Base-by-base conservation (phyloP, 64 coral and sea anemone species). In the Actinia tenebrosa region DNA sequence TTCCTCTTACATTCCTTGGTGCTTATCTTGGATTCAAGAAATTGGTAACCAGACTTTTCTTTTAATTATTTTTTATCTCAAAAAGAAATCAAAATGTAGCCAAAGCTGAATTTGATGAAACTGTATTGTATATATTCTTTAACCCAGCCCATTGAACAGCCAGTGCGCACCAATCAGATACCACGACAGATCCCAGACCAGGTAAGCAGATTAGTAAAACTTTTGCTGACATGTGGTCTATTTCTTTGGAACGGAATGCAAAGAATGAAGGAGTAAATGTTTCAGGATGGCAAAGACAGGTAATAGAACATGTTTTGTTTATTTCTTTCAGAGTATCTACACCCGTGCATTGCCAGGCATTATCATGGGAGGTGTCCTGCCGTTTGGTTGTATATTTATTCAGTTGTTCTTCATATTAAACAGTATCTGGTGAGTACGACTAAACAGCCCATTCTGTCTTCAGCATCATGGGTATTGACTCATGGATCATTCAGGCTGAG, bases 311-410 rank as follows among this genome's bases (percentile, higher is more conserved):
- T 50, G 47, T 50, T 44, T 83, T 64, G 1, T 45, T 52, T 69
- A 0, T 83, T 60, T 71, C 16, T 37, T 90, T 19, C 85, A 98
- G 96, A 98, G 90, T 53, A 94, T 98, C 84, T 98, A 95, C 90
- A 98, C 92, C 42, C 84, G 93, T 52, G 86, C 96, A 23, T 44
- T 89, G 7, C 93, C 96, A 64, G 93, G 96, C 4, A 98, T 98
- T 45, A 87, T 92, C 64, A 95, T 95, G 96, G 93, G 96, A 37
- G 96, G 96, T 50, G 88, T 98, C 50, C 84, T 98, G 1, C 96
- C 96, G 0, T 98, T 98, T 86, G 96, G 96, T 60, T 98, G 96
- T 79, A 98, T 98, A 63, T 98, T 98, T 79, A 98, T 98, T 86
- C 96, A 98, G 19, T 69, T 98, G 6, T 98, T 98, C 64, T 98